phyloP scores from a whole-genome alignment of 2,797 vertebrate genomes.

The Meriones psammophilus region DNA sequence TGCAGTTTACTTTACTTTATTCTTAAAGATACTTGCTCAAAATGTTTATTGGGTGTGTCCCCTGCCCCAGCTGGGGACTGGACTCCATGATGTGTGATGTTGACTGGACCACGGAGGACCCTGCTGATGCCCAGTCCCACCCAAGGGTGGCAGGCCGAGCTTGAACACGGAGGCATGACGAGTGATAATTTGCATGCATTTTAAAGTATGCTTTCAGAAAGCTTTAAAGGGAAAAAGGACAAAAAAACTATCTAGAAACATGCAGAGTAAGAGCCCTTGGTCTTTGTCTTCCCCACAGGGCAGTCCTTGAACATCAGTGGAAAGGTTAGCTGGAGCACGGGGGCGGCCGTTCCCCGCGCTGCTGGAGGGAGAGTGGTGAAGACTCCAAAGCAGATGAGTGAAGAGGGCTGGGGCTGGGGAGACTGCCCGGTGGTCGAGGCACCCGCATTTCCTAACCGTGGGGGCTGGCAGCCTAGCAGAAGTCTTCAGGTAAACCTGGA shows the following conservation, averaged over 20 bases:
- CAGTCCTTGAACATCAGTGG: not conserved
- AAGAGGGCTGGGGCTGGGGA: not conserved
- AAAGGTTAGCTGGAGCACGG: not conserved
- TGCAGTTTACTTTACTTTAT: not conserved
- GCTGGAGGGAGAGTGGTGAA: not conserved
- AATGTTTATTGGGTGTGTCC: not conserved
- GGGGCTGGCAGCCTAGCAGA: not conserved
- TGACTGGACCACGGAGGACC: not conserved
- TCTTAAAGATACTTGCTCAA: not conserved
- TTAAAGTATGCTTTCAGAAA: not conserved
- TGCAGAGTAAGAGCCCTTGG: not conserved
- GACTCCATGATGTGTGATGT: not conserved
- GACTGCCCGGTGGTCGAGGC: not conserved
- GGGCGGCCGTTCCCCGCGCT: not conserved
- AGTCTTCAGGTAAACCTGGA: constrained; percentile 10
- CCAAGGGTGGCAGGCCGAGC: not conserved
- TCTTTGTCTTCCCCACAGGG: not conserved
- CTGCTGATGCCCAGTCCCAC: not conserved
- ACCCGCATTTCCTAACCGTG: not conserved
- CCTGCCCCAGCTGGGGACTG: not conserved
- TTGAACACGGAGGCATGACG: not conserved
- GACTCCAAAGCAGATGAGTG: not conserved
- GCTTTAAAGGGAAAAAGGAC: not conserved
- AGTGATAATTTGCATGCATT: constrained; percentile 1
- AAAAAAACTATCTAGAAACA: constrained; percentile 2